Evolutionary conservation across 2,888 invertebrate species (phyloP).

Genomic region (Osmoderma eremita): DNA sequence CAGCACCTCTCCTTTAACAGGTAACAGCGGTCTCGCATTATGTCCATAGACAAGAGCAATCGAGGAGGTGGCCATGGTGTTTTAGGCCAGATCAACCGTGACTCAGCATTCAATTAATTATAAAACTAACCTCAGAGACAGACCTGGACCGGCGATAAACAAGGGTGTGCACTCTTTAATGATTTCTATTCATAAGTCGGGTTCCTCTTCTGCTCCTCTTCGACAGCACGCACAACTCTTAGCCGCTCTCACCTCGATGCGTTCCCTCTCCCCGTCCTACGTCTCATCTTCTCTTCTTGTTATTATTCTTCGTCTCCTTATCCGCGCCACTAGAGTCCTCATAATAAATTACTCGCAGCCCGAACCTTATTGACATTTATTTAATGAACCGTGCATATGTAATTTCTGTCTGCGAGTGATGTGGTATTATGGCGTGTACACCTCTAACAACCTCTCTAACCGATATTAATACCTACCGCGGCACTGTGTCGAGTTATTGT

Average conservation of each 20-base stretch:
- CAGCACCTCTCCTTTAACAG: slow-evolving; percentile 23
- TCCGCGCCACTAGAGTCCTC: slow-evolving; percentile 40
- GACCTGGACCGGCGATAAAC: slow-evolving; percentile 52
- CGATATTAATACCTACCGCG: slow-evolving; percentile 29
- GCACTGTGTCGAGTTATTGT: slow-evolving; percentile 25
- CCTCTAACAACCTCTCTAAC: slow-evolving; percentile 25
- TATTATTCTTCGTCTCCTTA: slow-evolving; percentile 35
- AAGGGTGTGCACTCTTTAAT: slow-evolving; percentile 54
- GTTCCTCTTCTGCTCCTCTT: slow-evolving; percentile 13
- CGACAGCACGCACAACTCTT: slow-evolving; percentile 22
- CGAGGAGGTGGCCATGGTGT: slow-evolving; percentile 45
- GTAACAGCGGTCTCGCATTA: slow-evolving; percentile 33
- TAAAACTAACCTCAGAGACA: slow-evolving; percentile 53
- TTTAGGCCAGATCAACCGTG: slow-evolving; percentile 48
- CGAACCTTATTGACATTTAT: slow-evolving; percentile 43
- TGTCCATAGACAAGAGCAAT: slow-evolving; percentile 42
- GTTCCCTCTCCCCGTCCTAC: slow-evolving; percentile 2
- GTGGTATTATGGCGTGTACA: slow-evolving; percentile 31
- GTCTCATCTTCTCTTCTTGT: slow-evolving; percentile 17
- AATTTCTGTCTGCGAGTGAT: slow-evolving; percentile 36
- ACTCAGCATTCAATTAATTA: slow-evolving; percentile 58
- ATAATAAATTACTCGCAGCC: slow-evolving; percentile 42
- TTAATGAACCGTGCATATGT: slow-evolving; percentile 44
- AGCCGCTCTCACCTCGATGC: slow-evolving; percentile 33
- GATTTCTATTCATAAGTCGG: slow-evolving; percentile 50